Conservation (phyloP, 2,888 invertebrate genomes). For the Neoaliturus tenellus region DNA sequence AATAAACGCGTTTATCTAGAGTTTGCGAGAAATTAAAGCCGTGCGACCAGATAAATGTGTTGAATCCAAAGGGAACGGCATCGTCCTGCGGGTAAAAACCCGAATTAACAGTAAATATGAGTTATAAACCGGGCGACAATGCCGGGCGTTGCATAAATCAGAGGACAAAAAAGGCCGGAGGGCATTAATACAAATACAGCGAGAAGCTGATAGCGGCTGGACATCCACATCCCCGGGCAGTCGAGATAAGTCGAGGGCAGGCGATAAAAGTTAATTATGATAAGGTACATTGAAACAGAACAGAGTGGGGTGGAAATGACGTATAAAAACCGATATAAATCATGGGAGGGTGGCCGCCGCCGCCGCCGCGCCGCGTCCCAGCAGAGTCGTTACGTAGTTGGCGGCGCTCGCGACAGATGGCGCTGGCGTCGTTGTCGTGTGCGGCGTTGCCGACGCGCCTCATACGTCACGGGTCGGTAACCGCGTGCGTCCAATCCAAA, state of each 20-base stretch:
- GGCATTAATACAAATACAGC: constrained; percentile 26
- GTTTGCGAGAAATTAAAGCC: neutral
- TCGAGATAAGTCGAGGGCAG: constrained; percentile 8
- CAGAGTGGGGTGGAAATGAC: neutral
- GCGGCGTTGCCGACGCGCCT: too few relatives aligned
- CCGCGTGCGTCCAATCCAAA: neutral
- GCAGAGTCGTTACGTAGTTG: constrained; percentile 2
- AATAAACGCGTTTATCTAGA: neutral
- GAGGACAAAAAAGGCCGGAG: constrained; percentile 14
- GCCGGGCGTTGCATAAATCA: constrained; percentile 30
- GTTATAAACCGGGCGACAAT: constrained; percentile 30
- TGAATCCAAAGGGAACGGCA: constrained; percentile 26
- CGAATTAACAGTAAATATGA: constrained; percentile 44
- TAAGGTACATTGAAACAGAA: constrained; percentile 42
- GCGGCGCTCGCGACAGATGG: constrained; percentile 25
- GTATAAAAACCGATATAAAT: constrained; percentile 18
- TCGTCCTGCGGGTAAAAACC: neutral
- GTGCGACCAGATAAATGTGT: neutral
- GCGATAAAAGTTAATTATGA: constrained; percentile 47
- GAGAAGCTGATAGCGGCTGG: constrained; percentile 7
- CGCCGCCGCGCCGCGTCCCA: neutral
- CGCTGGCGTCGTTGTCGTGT: neutral
- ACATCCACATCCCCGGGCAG: neutral
- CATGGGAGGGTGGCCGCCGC: neutral
- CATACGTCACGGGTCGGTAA: neutral